Percentiles rank a stretch among this genome's conserved stretches.
Evolutionary conservation across 2,113 vertebrate species (phyloP).

Genomic region (Cephalophus harveyi): DNA sequence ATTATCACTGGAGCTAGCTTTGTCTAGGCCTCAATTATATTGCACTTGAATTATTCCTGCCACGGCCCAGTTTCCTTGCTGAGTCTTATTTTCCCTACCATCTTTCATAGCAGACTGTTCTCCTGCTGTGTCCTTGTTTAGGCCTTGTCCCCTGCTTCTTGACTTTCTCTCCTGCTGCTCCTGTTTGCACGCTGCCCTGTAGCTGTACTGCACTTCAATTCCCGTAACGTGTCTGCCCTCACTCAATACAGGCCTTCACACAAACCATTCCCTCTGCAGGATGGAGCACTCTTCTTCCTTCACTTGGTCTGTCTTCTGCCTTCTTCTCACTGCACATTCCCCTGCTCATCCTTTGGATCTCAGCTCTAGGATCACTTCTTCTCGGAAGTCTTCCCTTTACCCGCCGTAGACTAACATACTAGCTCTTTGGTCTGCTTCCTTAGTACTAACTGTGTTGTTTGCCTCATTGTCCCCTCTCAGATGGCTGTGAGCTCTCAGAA

Average conservation of each 20-base stretch:
- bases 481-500: neutral
- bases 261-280: neutral
- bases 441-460: neutral
- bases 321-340: neutral
- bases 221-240: neutral
- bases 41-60: neutral
- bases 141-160: neutral
- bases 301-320: neutral
- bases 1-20: neutral
- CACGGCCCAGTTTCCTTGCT: neutral
- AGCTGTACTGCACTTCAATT: neutral
- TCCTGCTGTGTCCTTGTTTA: neutral
- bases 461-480: neutral
- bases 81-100: neutral
- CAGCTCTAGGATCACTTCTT: neutral
- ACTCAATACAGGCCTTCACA: neutral
- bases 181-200: neutral
- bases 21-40: neutral
- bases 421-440: neutral
- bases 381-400: neutral
- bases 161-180: neutral
- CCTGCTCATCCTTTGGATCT: neutral
- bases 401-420: rapidly evolving
- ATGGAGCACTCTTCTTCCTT: neutral
- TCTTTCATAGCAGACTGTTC: neutral